Percentiles rank a stretch among this genome's conserved stretches.
Conservation (phyloP, 1,140 invertebrate genomes). For the Trichomalopsis sarcophagae region DNA sequence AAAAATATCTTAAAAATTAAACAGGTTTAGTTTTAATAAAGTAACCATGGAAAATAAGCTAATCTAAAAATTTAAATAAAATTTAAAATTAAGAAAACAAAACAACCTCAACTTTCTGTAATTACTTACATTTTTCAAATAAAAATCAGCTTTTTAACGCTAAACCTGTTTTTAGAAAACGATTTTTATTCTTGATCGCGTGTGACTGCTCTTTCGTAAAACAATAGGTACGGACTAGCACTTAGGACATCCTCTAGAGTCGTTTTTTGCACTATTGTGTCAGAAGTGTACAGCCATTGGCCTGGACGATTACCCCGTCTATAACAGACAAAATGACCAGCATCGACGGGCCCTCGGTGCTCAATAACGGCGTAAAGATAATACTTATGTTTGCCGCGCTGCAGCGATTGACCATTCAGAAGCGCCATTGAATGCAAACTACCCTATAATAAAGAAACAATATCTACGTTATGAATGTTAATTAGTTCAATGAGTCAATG, state of each 20-base stretch:
- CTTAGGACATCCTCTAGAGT: conserved; percentile 67
- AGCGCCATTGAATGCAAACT: conserved; percentile 59
- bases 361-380: conserved; percentile 90
- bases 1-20: background rate
- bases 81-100: conserved; percentile 2
- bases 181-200: conserved; percentile 19
- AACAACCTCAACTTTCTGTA: background rate
- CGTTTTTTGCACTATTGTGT: conserved; percentile 69
- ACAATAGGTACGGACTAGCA: conserved; percentile 71
- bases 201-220: conserved; percentile 65
- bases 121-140: background rate
- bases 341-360: conserved; percentile 88
- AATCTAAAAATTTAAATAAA: background rate
- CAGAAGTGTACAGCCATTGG: conserved; percentile 71
- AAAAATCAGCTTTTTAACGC: background rate
- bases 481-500: background rate
- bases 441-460: conserved; percentile 55
- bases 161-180: conserved; percentile 17
- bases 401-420: conserved; percentile 53
- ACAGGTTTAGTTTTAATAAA: background rate
- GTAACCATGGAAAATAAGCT: background rate
- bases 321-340: conserved; percentile 95
- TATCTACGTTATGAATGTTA: background rate
- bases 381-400: conserved; percentile 77
- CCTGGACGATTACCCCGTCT: conserved; percentile 78